Evolutionary conservation across 2,113 vertebrate species (phyloP), one percentile per base, ranked within the genome.

Genomic region (Daubentonia madagascariensis): DNA sequence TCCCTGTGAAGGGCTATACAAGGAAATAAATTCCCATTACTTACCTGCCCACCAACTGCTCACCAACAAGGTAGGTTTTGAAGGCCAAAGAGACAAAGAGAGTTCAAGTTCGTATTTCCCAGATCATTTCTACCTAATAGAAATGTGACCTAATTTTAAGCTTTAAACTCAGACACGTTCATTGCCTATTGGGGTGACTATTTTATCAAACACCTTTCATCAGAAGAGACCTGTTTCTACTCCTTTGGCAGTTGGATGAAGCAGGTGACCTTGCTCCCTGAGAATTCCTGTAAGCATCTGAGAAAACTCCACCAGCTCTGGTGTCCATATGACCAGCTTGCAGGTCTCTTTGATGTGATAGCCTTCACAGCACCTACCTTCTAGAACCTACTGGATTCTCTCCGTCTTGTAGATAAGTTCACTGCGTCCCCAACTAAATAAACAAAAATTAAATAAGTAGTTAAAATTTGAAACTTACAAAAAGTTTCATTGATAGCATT

Each of bases 271-370:
- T 37, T 86, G 25, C 25, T 76, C 43, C 30, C 22, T 52, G 45
- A 85, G 87, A 87, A 67, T 72, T 52, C 17, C 25, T 48, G 9
- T 20, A 68, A 57, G 10, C 8, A 6, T 50, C 22, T 93, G 87
- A 79, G 76, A 40, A 76, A 45, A 50, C 30, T 28, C 65, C 25
- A 20, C 25, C 20, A 16, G 23, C 25, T 88, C 28, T 25, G 1
- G 18, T 6, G 30, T 65, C 14, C 14, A 6, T 20, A 12, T 0
- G 0, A 12, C 9, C 4, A n/a, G 25, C 3, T 23, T 23, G 50
- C 6, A 43, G 35, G 20, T 80, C 65, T 72, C 45, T 78, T 63
- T 16, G 14, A 35, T 14, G 4, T 25, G 84, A 85, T 4, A 2
- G 14, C 6, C 6, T 57, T 91, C 61, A 18, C 25, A n/a, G n/a